phyloP scores from a whole-genome alignment of 2,113 vertebrate species.

The Euleptes europaea region DNA sequence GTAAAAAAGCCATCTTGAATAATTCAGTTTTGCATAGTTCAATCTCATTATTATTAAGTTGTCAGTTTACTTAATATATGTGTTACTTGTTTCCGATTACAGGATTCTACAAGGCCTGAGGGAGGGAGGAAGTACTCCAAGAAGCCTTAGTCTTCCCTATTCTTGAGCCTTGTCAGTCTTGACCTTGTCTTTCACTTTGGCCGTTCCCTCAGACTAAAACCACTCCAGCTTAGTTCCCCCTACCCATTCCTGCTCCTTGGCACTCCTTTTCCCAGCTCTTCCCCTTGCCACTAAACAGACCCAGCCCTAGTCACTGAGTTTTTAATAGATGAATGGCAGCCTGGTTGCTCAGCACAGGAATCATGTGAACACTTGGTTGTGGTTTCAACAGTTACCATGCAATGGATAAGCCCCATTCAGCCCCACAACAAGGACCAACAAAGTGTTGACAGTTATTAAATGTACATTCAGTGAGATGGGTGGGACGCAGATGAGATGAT shows the following conservation, averaged over 20 bases:
- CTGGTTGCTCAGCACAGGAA: neutral
- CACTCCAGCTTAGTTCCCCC: neutral
- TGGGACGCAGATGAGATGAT: no score
- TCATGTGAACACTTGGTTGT: neutral
- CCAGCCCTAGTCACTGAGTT: neutral
- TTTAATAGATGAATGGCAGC: neutral
- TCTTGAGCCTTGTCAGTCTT: neutral
- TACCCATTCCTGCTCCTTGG: neutral
- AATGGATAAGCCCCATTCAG: neutral
- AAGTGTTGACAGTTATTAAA: neutral
- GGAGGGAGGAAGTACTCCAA: neutral
- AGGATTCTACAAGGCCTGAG: neutral
- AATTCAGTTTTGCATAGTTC: no score
- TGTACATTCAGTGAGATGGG: neutral
- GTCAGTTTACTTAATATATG: no score
- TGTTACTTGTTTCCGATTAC: neutral
- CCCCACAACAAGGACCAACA: neutral
- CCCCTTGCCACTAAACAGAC: neutral
- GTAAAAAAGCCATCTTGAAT: no score
- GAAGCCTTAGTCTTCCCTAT: neutral
- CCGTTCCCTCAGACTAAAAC: neutral
- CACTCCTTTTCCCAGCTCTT: neutral
- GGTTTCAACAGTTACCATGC: neutral
- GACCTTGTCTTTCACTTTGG: neutral
- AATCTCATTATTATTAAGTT: no score